Percentiles rank a stretch among this genome's conserved stretches.
Evolutionary conservation across 2,888 invertebrate species (phyloP).

Genomic region (Diaprepes abbreviatus): DNA sequence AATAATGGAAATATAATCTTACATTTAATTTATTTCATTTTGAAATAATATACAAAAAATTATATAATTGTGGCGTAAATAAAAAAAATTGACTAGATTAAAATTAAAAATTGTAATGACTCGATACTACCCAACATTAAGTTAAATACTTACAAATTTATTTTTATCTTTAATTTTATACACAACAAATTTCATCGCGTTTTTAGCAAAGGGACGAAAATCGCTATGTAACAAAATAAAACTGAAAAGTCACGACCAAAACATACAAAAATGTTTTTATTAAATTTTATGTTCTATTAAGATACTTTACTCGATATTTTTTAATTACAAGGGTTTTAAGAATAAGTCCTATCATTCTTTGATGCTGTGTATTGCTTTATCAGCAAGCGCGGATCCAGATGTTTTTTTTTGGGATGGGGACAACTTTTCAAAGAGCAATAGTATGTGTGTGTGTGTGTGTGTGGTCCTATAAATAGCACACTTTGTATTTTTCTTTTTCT

Average conservation of each 20-base stretch:
- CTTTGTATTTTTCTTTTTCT: too few species aligned
- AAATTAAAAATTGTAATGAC: slow-evolving; percentile 54
- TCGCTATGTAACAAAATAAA: slow-evolving; percentile 11
- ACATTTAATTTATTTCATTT: slow-evolving; percentile 61
- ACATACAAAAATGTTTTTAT: background rate
- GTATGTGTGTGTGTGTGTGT: too few species aligned
- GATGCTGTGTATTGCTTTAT: too few species aligned
- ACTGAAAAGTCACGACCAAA: background rate
- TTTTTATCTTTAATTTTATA: slow-evolving; percentile 55
- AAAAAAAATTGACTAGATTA: slow-evolving; percentile 59
- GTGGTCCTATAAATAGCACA: too few species aligned
- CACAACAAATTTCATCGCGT: slow-evolving; percentile 60
- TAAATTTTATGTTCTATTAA: background rate
- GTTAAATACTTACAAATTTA: slow-evolving; percentile 61
- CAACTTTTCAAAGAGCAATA: too few species aligned
- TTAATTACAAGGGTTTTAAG: too few species aligned
- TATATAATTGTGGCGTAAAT: slow-evolving; percentile 49
- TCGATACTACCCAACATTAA: slow-evolving; percentile 60
- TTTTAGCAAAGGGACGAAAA: slow-evolving; percentile 41
- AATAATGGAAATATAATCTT: slow-evolving; percentile 50
- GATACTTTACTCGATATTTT: background rate
- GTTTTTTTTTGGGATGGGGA: too few species aligned
- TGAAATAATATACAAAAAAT: slow-evolving; percentile 61
- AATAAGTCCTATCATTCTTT: too few species aligned
- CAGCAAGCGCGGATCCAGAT: too few species aligned